Evolutionary conservation across 64 coral and sea anemone genomes (phyloP), one percentile per base, ranked within the genome.

Genomic region (Orbicella faveolata): DNA sequence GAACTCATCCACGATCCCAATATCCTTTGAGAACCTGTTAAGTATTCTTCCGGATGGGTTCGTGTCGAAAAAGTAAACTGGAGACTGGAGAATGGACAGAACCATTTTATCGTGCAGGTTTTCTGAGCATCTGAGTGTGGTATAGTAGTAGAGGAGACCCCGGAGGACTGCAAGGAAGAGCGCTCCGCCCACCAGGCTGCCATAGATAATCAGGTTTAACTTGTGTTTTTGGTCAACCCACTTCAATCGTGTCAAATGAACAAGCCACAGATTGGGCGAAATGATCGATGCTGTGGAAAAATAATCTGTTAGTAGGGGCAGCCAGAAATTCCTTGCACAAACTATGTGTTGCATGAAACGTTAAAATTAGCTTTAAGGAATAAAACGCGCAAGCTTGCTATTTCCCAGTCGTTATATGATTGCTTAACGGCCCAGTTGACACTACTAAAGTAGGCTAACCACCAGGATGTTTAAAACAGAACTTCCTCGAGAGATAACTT

Each of bases 171-270:
- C 92, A 35, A 96, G 44, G 44, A 85, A 90, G 51, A 96, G 92
- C 20, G 95, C 95, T 3, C 95, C 95, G 36, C 92, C 92, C 52
- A 96, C 95, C 61, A 96, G 74, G 34, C 92, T 77, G 48, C 95
- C 92, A 73, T 96, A 96, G 26, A 96, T 96, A 15, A 97, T 94
- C 13, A 97, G 92, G 67, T 97, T 97, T 18, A 97, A 75, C 83
- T 97, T 97, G 83, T 94, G 92, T 52, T 97, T 97, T 68, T 97
- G 95, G 76, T 93, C 92, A 6, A 87, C 78, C 95, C 95, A 97
- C 59, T 97, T 97, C 88, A 94, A 87, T 53, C 95, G 70, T 55
- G 92, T 91, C 48, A 97, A 54, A 79, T 97, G 95, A 12, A 97
- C 95, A 15, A 97, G 78, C 95, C 95, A 97, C 26, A 97, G 86